Percentiles rank a stretch among this genome's conserved stretches.
These are phyloP conservation scores for Bos javanicus DNA, from an alignment of 2,113 vertebrate genomes.

Conservation along the genomic window DNA sequence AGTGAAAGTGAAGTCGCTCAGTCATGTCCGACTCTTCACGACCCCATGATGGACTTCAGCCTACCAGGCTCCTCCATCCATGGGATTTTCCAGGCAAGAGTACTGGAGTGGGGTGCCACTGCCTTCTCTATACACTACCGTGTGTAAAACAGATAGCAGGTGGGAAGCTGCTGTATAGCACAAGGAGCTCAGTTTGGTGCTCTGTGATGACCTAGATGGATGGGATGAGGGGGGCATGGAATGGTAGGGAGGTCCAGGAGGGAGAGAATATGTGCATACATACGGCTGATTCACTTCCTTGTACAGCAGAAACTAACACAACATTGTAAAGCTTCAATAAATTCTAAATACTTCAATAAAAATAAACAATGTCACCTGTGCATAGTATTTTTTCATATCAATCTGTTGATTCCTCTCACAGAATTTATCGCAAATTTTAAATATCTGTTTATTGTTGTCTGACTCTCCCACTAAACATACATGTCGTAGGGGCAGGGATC, in stretches of 20 bases:
- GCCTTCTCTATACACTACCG: neutral
- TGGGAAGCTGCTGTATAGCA: neutral
- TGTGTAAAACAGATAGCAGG: neutral
- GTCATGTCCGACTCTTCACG: rapidly evolving
- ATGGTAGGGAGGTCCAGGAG: neutral
- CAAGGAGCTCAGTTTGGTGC: neutral
- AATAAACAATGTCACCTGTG: neutral
- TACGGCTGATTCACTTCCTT: neutral
- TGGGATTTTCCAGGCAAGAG: too few relatives aligned
- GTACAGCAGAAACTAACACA: neutral
- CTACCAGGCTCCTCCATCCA: too few relatives aligned
- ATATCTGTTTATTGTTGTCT: neutral
- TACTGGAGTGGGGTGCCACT: too few relatives aligned
- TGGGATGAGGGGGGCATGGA: neutral
- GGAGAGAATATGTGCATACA: neutral
- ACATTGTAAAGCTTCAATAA: neutral
- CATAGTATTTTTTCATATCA: neutral
- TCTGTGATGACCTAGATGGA: neutral
- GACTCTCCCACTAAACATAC: neutral
- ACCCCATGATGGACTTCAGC: too few relatives aligned
- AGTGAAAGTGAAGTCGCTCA: too few relatives aligned
- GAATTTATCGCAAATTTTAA: neutral
- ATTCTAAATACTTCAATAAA: neutral
- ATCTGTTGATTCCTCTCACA: neutral
- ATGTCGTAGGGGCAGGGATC: neutral